Conservation (phyloP, 1,140 invertebrate genomes). For the Drosophila littoralis region DNA sequence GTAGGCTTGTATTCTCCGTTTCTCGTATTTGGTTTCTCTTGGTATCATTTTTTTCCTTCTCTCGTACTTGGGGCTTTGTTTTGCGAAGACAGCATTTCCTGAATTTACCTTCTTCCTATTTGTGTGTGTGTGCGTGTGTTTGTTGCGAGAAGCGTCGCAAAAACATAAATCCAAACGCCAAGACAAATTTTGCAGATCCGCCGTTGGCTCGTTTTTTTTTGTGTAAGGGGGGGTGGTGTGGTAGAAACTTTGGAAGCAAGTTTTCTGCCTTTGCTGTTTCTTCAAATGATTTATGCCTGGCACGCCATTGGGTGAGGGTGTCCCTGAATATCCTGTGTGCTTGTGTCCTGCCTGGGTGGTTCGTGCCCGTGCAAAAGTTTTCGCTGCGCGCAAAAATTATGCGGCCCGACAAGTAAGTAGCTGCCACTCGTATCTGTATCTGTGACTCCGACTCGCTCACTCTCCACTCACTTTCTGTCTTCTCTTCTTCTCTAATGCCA, state of each 20-base stretch:
- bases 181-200: slow-evolving; percentile 83
- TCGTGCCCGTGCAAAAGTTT: slow-evolving; percentile 62
- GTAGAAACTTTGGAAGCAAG: slow-evolving; percentile 65
- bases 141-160: slow-evolving; percentile 78
- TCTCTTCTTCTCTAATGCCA: slow-evolving; percentile 60
- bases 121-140: slow-evolving; percentile 54
- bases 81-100: slow-evolving; percentile 78
- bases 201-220: slow-evolving; percentile 32
- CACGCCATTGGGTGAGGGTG: slow-evolving; percentile 72
- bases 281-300: slow-evolving; percentile 74
- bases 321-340: slow-evolving; percentile 14
- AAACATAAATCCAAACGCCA: slow-evolving; percentile 83
- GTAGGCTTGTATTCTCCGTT: slow-evolving; percentile 66
- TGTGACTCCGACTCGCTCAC: background rate
- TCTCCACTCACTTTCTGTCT: background rate
- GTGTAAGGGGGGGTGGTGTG: slow-evolving; percentile 2
- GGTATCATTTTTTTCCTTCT: slow-evolving; percentile 34
- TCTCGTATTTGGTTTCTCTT: slow-evolving; percentile 31
- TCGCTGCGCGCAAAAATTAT: slow-evolving; percentile 75
- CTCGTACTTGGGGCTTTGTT: slow-evolving; percentile 62
- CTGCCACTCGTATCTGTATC: slow-evolving; percentile 24
- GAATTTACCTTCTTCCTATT: slow-evolving; percentile 72
- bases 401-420: slow-evolving; percentile 66
- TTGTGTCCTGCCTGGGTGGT: slow-evolving; percentile 25
- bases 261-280: slow-evolving; percentile 64